Base-by-base conservation (phyloP, 2,797 vertebrate genomes). In the Sus cebifrons region DNA sequence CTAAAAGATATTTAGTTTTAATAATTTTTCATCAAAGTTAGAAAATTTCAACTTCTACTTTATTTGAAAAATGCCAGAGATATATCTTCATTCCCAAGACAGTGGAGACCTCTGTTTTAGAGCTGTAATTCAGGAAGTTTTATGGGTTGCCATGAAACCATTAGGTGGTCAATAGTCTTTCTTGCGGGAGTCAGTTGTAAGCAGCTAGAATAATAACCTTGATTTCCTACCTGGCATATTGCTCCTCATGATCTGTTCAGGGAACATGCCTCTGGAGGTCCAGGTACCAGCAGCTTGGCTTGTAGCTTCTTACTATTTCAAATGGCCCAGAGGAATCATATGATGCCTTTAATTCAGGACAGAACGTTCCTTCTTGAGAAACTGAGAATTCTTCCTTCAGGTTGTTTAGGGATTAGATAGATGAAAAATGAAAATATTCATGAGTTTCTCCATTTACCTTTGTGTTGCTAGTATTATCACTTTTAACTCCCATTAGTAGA, bases 1-100 rank as follows among this genome's bases (percentile, higher is more conserved):
- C 94, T 77, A 68, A 75, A 91, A 81, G 11, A 58, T 36, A 36
- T 49, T 91, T 78, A n/a, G 52, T 81, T 81, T 81, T 77, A 84
- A 44, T 77, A 52, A 40, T 78, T 54, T 68, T 90, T 95, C 25
- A 88, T 71, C 27, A 54, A 90, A 86, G 32, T 68, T 52, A 54
- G 16, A 81, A 73, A 82, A 82, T 36, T 65, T 60, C 27, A 56
- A 17, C 60, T 92, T 87, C n/a, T 36, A 0, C 14, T 74, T 65
- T n/a, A 54, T 81, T 71, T 64, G 32, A 89, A 78, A 67, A 40
- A 27, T 81, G 32, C 15, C 16, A 1, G 27, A 95, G 54, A 16
- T 75, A 44, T 4, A 6, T 74, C 23, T 8, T 83, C 29, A 75
- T 92, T 95, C 94, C 67, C 36, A 36, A 65, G 92, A 15, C 7